phyloP scores from a whole-genome alignment of 2,888 invertebrate genomes.

The Tenthredo notha region DNA sequence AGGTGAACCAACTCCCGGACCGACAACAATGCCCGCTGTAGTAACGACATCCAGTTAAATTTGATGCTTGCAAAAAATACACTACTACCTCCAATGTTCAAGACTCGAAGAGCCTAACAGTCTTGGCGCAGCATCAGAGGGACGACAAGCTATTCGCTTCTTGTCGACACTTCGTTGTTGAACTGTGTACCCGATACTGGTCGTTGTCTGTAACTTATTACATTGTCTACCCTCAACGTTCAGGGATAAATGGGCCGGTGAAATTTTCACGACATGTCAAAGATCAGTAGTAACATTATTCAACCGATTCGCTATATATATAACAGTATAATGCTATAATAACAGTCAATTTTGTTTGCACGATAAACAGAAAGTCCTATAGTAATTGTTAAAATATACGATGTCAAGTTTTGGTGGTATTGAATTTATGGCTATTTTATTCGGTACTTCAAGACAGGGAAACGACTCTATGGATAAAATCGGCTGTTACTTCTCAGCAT shows the following conservation, averaged over 20 bases:
- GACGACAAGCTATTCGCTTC: constrained; percentile 44
- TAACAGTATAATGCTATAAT: background rate
- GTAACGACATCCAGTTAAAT: constrained; percentile 76
- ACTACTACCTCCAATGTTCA: constrained; percentile 51
- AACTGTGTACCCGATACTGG: constrained; percentile 24
- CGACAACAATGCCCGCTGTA: constrained; percentile 73
- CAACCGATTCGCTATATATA: constrained; percentile 2
- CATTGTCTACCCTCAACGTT: constrained; percentile 2
- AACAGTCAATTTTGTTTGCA: constrained; percentile 34
- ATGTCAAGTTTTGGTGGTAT: background rate
- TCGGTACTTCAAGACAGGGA: background rate
- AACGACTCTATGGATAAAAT: constrained; percentile 1
- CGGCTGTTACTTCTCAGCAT: background rate
- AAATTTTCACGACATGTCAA: constrained; percentile 38
- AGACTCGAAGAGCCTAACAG: background rate
- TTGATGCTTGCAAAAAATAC: constrained; percentile 64
- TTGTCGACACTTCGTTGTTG: constrained; percentile 38
- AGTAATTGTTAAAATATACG: background rate
- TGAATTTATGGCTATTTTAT: background rate
- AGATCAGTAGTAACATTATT: background rate
- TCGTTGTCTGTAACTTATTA: constrained; percentile 10
- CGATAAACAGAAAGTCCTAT: background rate
- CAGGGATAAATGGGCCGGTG: constrained; percentile 9
- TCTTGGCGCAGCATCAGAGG: constrained; percentile 52
- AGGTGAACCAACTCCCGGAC: constrained; percentile 68